Percentiles rank a stretch among this genome's conserved stretches.
phyloP scores from a whole-genome alignment of 2,113 vertebrate species.

The Xenopus borealis region DNA sequence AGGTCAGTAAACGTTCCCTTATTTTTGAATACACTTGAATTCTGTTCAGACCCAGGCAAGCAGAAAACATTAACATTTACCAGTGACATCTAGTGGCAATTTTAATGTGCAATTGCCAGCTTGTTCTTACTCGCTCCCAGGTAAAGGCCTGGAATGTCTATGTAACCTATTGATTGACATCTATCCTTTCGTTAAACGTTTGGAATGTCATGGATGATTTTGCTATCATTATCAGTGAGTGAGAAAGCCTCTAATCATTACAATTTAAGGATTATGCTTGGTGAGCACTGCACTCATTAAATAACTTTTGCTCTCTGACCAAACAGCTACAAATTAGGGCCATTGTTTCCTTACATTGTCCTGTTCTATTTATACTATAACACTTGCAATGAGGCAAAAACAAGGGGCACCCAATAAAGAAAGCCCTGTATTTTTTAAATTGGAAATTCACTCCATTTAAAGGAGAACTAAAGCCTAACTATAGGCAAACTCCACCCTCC shows the following conservation, averaged over 20 bases:
- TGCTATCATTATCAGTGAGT: constrained; percentile 18
- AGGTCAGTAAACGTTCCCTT: too few relatives aligned
- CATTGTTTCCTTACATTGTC: too few relatives aligned
- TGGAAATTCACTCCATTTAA: too few relatives aligned
- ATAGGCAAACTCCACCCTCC: too few relatives aligned
- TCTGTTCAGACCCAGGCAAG: too few relatives aligned
- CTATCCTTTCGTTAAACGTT: background rate
- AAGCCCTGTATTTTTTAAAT: too few relatives aligned
- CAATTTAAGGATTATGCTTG: background rate
- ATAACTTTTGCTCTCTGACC: background rate
- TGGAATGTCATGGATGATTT: constrained; percentile 23
- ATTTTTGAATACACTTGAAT: too few relatives aligned
- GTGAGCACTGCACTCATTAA: background rate
- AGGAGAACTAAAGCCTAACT: too few relatives aligned
- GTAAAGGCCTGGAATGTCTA: too few relatives aligned
- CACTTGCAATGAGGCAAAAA: too few relatives aligned
- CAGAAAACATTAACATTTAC: background rate
- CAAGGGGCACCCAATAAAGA: too few relatives aligned
- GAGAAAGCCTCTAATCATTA: constrained; percentile 12
- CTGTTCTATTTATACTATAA: too few relatives aligned
- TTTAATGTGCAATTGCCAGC: background rate
- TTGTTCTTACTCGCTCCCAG: background rate
- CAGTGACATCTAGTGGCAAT: constrained; percentile 24
- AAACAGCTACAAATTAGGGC: background rate
- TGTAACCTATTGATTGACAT: constrained; percentile 10